phyloP scores from a whole-genome alignment of 2,113 vertebrate species.

The Anhinga anhinga region DNA sequence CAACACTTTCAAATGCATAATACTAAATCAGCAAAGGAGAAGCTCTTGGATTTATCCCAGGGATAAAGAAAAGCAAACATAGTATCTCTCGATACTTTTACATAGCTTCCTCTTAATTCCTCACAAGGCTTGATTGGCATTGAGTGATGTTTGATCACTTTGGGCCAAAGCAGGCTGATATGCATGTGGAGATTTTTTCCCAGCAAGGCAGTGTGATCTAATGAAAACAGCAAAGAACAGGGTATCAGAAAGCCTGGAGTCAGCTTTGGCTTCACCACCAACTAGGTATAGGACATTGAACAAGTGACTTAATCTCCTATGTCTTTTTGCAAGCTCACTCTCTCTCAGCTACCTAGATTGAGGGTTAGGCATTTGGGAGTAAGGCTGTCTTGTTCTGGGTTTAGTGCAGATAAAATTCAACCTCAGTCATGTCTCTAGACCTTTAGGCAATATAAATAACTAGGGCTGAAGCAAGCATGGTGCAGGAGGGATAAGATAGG shows the following conservation, averaged over 20 bases:
- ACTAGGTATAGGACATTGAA: rapidly evolving
- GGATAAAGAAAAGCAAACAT: slow-evolving; percentile 54
- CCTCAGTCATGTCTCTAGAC: background rate
- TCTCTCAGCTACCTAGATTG: background rate
- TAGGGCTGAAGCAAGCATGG: background rate
- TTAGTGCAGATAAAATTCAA: background rate
- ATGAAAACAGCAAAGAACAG: background rate
- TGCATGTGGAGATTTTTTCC: background rate
- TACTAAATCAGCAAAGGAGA: slow-evolving; percentile 44
- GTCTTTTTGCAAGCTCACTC: background rate
- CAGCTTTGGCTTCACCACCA: background rate
- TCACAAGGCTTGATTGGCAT: background rate
- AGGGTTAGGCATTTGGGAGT: background rate
- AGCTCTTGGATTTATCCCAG: slow-evolving; percentile 47
- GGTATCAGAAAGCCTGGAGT: background rate
- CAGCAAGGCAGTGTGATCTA: background rate
- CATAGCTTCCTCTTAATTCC: background rate
- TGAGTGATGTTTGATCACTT: slow-evolving; percentile 20
- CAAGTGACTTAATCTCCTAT: background rate
- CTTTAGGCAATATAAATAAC: background rate
- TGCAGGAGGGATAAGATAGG: background rate
- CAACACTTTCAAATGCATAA: slow-evolving; percentile 47
- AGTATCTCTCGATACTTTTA: slow-evolving; percentile 18
- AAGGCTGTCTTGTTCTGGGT: background rate
- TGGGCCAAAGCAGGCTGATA: background rate